Evolutionary conservation across 2,797 vertebrate genomes (phyloP), one percentile per base, ranked within the genome.

Genomic region (Sebastes itinus): DNA sequence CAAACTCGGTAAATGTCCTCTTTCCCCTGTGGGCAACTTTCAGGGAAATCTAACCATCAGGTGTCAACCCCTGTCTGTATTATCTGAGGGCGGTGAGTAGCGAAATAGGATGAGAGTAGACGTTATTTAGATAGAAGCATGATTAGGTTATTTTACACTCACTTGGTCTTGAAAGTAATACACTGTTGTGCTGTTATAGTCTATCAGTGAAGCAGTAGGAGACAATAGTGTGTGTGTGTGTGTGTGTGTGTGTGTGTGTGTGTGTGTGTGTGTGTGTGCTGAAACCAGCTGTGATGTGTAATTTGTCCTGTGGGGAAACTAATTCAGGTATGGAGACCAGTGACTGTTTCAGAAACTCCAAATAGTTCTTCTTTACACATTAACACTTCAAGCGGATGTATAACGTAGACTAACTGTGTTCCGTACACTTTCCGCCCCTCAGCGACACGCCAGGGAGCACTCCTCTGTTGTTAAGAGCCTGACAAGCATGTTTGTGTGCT

Each of bases 121-220:
- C 9, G 3, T 80, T 52, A 77, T 80, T 82, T 27, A 83, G 78
- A 82, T 35, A 56, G 52, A 69, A 33, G 65, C 1, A 2, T 52
- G 76, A 82, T 84, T 85, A 46, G 75, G 35, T 84, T 82, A 82
- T 87, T 89, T 86, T 87, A 78, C 82, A 87, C 55, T 62, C 72
- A 74, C 74, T 83, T 83, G 62, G 75, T 59, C 85, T 66, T 69
- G 28, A 73, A 58, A 82, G 66, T 77, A 63, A 82, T 49, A 49
- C n/a, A 18, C 72, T 62, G 65, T 65, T 75, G 60, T 66, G 54
- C 30, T 66, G 66, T 81, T 77, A 82, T 77, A 84, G 80, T 59
- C 56, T 62, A 87, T 81, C 82, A 84, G 38, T 6, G 5, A 60
- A 75, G 61, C 80, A 80, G 78, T 42, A 23, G 80, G 82, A 73